phyloP scores from a whole-genome alignment of 2,888 invertebrate genomes.

The Escarpia spicata region DNA sequence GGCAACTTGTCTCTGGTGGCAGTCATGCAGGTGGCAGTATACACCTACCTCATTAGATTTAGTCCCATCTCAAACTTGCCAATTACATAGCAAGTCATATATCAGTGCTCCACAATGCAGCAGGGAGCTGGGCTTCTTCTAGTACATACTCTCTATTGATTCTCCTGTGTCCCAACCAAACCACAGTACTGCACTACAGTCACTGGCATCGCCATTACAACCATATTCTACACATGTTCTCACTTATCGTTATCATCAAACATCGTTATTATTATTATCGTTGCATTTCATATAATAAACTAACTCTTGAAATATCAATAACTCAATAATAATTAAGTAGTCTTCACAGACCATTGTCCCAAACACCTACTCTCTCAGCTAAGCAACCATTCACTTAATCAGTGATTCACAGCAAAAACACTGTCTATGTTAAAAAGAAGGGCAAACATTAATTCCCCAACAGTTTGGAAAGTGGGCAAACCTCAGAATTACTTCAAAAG shows the following conservation, averaged over 20 bases:
- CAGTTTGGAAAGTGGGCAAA: neutral
- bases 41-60: neutral
- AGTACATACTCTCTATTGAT: neutral
- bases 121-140: neutral
- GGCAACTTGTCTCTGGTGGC: neutral
- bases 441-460: neutral
- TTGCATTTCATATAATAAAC: neutral
- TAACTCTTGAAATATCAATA: neutral
- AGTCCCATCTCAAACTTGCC: conserved; percentile 12
- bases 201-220: neutral
- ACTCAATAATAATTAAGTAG: neutral
- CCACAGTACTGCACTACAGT: neutral
- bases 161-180: neutral
- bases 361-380: too few relatives aligned
- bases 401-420: neutral
- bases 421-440: neutral
- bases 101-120: neutral
- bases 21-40: neutral
- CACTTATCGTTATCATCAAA: neutral
- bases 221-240: neutral
- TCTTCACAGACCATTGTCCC: too few relatives aligned
- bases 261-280: neutral
- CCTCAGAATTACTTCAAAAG: neutral
- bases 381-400: neutral
- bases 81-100: neutral